A percentile compares a stretch with the other conserved stretches of the same genome.
Evolutionary conservation across 2,888 invertebrate genomes (phyloP).

Genomic region (Conomelus anceps): DNA sequence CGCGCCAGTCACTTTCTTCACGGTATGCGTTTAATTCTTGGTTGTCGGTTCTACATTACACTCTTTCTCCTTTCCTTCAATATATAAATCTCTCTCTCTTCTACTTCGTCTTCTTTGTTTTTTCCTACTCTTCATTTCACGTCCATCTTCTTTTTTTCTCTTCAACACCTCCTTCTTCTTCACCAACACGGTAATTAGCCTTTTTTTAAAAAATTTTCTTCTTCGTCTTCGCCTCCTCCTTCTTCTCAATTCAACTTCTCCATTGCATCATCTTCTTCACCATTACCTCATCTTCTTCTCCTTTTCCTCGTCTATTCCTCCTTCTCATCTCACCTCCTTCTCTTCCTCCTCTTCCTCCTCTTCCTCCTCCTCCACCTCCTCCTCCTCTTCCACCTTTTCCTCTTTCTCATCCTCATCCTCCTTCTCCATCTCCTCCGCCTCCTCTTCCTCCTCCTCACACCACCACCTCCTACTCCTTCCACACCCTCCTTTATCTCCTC

Average conservation of each 20-base stretch:
- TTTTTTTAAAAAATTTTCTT: too few relatives aligned
- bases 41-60: background rate
- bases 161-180: background rate
- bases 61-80: background rate
- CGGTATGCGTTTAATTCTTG: background rate
- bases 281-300: background rate
- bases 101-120: background rate
- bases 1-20: background rate
- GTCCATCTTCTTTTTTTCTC: background rate
- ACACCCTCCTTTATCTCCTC: too few relatives aligned
- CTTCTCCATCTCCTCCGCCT: too few relatives aligned
- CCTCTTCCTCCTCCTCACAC: background rate
- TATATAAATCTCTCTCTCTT: too few relatives aligned
- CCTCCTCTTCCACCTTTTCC: background rate
- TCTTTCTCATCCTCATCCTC: background rate
- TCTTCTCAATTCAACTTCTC: background rate
- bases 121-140: background rate
- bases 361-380: background rate
- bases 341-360: background rate
- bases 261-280: background rate
- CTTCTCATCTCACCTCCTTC: background rate
- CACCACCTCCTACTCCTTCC: background rate
- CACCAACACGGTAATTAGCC: too few relatives aligned
- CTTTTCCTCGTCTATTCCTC: background rate
- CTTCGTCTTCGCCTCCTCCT: background rate